Evolutionary conservation across 2,888 invertebrate genomes (phyloP).

Genomic region (Arrhopalites spinosus): DNA sequence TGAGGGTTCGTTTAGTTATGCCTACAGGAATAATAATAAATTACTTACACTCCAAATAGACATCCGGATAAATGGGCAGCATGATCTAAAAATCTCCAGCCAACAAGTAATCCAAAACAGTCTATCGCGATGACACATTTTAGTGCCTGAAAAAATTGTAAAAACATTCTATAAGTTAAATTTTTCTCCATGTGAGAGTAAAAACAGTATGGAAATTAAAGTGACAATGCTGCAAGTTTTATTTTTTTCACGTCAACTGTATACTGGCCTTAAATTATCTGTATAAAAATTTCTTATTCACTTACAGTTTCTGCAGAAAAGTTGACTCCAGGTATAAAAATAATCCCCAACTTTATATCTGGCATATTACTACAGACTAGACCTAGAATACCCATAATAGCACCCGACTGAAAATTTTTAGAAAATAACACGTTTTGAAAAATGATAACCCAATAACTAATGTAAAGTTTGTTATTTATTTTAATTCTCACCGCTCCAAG

Average conservation of each 20-base stretch:
- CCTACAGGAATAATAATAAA: neutral
- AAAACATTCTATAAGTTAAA: too few relatives aligned
- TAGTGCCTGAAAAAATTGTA: conserved; percentile 71
- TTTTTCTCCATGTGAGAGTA: too few relatives aligned
- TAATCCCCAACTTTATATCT: conserved; percentile 82
- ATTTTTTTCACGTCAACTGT: too few relatives aligned
- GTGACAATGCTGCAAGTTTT: too few relatives aligned
- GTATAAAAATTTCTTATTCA: too few relatives aligned
- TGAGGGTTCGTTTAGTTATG: neutral
- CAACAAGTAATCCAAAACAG: conserved; percentile 76
- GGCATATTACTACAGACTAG: conserved; percentile 88
- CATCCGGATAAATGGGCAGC: conserved; percentile 98
- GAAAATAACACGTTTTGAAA: conserved; percentile 51
- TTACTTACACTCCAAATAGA: conserved; percentile 83
- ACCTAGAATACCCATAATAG: conserved; percentile 87
- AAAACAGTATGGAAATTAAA: conserved; percentile 1
- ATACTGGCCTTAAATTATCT: too few relatives aligned
- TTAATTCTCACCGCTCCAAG: conserved; percentile 82
- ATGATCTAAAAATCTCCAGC: conserved; percentile 95
- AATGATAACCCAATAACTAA: neutral
- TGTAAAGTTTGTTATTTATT: neutral
- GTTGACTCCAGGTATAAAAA: conserved; percentile 85
- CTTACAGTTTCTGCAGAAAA: conserved; percentile 85
- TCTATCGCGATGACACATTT: conserved; percentile 86
- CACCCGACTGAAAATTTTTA: conserved; percentile 81